Conservation (phyloP, 2,888 invertebrate genomes). For the Orthosia gracilis region DNA sequence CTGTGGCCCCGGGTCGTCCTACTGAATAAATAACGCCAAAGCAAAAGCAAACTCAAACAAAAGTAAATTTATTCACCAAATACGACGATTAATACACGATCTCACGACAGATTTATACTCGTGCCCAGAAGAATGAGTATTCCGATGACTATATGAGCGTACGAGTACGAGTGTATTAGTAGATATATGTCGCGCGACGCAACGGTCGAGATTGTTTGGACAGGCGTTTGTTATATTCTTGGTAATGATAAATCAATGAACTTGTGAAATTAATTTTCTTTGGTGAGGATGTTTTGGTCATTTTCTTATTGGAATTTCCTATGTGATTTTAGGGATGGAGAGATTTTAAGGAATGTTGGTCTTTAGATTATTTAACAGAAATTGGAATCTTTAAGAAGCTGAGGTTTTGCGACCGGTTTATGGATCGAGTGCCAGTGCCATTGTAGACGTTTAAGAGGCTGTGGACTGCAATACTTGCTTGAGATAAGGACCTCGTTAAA, state of each 20-base stretch:
- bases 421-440: not conserved
- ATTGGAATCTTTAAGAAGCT: too few relatives aligned
- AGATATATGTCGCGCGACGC: slow-evolving; percentile 14
- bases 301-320: not conserved
- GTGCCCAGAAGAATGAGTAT: slow-evolving; percentile 63
- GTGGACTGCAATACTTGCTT: not conserved
- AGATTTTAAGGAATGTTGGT: too few relatives aligned
- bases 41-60: slow-evolving; percentile 89
- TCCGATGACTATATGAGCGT: slow-evolving; percentile 21
- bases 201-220: slow-evolving; percentile 31
- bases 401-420: too few relatives aligned
- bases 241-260: slow-evolving; percentile 44
- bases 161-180: slow-evolving; percentile 22
- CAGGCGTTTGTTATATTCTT: slow-evolving; percentile 33
- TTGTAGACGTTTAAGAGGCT: not conserved
- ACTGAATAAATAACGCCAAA: slow-evolving; percentile 88
- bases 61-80: slow-evolving; percentile 91
- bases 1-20: slow-evolving; percentile 85
- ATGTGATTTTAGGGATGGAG: not conserved
- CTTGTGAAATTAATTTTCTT: slow-evolving; percentile 8
- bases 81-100: slow-evolving; percentile 90
- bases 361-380: too few relatives aligned
- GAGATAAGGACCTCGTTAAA: not conserved
- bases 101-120: slow-evolving; percentile 86
- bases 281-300: not conserved